Conservation (phyloP, 2,113 vertebrate species). For the Pelmatolapia mariae region DNA sequence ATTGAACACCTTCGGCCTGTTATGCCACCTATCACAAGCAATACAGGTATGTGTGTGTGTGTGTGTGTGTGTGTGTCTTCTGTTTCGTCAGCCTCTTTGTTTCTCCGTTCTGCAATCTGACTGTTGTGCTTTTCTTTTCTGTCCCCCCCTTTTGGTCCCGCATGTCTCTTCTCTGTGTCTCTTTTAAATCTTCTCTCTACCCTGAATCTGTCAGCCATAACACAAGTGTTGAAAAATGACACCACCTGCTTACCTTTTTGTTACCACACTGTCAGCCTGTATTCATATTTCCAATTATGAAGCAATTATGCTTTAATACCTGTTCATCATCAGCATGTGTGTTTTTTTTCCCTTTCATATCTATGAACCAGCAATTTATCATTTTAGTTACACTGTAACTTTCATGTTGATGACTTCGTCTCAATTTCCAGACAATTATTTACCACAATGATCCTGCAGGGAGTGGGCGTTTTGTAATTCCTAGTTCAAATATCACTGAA, state of each 20-base stretch:
- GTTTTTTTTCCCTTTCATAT: not conserved
- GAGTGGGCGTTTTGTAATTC: not conserved
- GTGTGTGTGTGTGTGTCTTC: not conserved
- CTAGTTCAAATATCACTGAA: not conserved
- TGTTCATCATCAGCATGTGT: not conserved
- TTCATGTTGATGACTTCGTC: not conserved
- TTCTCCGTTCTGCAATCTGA: not conserved
- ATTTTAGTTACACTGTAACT: not conserved
- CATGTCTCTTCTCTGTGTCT: not conserved
- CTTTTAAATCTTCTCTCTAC: not conserved
- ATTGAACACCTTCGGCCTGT: constrained; percentile 36
- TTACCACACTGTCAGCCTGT: not conserved
- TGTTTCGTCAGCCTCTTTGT: constrained; percentile 23
- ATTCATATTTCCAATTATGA: not conserved
- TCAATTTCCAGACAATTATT: not conserved
- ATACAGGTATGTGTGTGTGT: not conserved
- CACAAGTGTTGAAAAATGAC: not conserved
- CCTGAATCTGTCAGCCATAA: not conserved
- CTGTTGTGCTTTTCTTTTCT: constrained; percentile 12
- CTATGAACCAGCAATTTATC: not conserved
- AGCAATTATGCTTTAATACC: not conserved
- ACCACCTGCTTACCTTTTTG: not conserved
- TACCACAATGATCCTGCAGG: not conserved
- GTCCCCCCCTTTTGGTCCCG: not conserved
- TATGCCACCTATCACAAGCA: constrained; percentile 6